Evolutionary conservation across 1,140 invertebrate species (phyloP).

Genomic region (Drosophila fuyamai): DNA sequence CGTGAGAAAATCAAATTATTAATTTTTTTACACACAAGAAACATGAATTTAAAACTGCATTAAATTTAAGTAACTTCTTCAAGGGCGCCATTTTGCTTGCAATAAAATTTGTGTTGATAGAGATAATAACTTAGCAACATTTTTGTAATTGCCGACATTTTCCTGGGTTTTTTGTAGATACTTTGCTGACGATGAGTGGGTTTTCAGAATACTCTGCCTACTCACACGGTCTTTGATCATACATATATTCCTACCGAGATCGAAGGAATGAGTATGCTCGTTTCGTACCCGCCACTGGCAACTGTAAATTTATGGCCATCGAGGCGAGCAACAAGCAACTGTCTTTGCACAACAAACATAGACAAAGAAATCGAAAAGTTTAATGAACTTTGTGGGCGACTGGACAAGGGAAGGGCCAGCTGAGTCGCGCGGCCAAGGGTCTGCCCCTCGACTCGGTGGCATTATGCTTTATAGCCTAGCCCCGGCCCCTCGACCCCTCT

Average conservation of each 20-base stretch:
- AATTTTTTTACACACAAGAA: no score
- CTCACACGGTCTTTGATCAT: neutral
- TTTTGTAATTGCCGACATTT: neutral
- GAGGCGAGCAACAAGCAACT: conserved; percentile 28
- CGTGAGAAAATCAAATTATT: no score
- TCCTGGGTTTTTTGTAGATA: neutral
- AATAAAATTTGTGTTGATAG: neutral
- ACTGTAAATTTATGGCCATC: conserved; percentile 31
- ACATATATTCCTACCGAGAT: conserved; percentile 4
- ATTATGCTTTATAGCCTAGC: conserved; percentile 37
- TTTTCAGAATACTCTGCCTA: neutral
- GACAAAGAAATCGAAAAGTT: conserved; percentile 53
- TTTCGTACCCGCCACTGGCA: conserved; percentile 31
- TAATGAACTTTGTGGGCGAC: conserved; percentile 30
- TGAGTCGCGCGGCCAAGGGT: conserved; percentile 17
- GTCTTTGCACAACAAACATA: conserved; percentile 33
- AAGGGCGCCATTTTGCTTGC: neutral
- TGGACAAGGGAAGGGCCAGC: conserved; percentile 19
- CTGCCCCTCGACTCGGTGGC: conserved; percentile 22
- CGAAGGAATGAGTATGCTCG: conserved; percentile 24
- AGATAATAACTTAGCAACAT: neutral
- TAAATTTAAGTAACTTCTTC: no score
- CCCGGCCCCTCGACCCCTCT: conserved; percentile 3
- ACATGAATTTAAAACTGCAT: no score
- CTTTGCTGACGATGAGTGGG: neutral